Percentiles rank a stretch among this genome's conserved stretches.
Evolutionary conservation across 2,888 invertebrate species (phyloP).

Genomic region (Halocaridina rubra): DNA sequence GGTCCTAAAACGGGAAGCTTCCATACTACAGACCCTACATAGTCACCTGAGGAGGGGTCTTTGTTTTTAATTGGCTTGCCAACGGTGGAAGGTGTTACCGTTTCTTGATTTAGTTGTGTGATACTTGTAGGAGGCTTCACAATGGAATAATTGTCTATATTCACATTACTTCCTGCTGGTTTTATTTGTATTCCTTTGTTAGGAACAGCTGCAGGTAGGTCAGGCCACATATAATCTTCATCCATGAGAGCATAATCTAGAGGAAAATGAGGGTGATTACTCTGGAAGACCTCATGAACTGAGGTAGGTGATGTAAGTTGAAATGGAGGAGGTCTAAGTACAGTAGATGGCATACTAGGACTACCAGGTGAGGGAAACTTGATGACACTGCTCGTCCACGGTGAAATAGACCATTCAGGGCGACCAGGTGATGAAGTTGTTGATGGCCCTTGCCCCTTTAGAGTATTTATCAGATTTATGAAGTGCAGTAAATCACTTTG

Average conservation of each 20-base stretch:
- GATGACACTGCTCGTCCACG: too few species aligned
- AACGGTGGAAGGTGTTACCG: neutral
- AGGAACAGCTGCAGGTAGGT: neutral
- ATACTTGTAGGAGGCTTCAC: neutral
- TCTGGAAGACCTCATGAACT: neutral
- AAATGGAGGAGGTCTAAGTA: neutral
- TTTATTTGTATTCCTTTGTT: neutral
- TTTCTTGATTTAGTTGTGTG: too few species aligned
- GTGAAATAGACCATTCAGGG: neutral
- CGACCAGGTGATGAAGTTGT: neutral
- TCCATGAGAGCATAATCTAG: constrained; percentile 39
- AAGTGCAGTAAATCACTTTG: neutral
- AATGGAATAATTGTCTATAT: neutral
- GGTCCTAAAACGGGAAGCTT: neutral
- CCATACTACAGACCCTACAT: neutral
- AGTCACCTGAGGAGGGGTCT: neutral
- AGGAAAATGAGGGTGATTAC: neutral
- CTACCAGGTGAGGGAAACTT: neutral
- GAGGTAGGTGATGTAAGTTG: neutral
- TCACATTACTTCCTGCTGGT: neutral
- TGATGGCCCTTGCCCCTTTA: neutral
- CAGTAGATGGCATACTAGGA: neutral
- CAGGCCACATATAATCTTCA: neutral
- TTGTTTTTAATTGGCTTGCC: neutral
- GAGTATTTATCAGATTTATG: neutral